Evolutionary conservation across 2,113 vertebrate genomes (phyloP), one percentile per base, ranked within the genome.

Genomic region (Sigmodon hispidus): DNA sequence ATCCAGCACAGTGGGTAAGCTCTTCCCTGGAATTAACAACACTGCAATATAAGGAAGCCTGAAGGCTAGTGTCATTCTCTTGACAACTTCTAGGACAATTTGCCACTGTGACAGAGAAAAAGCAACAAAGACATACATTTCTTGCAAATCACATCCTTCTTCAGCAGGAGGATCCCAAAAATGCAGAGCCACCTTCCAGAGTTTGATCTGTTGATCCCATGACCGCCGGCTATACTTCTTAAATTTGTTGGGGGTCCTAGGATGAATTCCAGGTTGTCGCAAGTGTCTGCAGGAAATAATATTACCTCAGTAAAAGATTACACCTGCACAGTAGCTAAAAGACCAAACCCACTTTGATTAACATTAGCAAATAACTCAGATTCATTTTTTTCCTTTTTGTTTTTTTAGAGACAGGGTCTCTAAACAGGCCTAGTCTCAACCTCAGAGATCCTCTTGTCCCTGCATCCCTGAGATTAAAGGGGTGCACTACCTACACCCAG

Each of bases 221-320:
- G 99, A 99, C 59, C 99, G 99, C 0, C 99, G 99, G 96, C 99
- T 99, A 84, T 99, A 99, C 96, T 99, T 99, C 97, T 99, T 99
- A 93, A 99, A 99, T 87, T 99, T 99, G 95, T 99, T 99, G 9
- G 99, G 99, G 69, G 99, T 99, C 84, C 99, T 99, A 48, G 99
- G 99, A 90, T 99, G 99, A 91, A 99, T 94, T 2, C 99, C 99
- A 0, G 99, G 98, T 92, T 99, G 98, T 55, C 99, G 99, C 94
- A 99, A 97, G 90, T 99, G 99, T 83, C 99, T 99, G 2, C 13
- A 57, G 22, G 36, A 94, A 72, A 3, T 16, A 59, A 50, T 6
- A 15, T n/a, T 1, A 43, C 0, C 21, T 65, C 1, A 59, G 11
- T 0, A 67, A 65, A 45, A 12, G 40, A 7, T n/a, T 15, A 3